Base-by-base conservation (phyloP, 1,140 invertebrate genomes). In the Rhagoletis zephyria region DNA sequence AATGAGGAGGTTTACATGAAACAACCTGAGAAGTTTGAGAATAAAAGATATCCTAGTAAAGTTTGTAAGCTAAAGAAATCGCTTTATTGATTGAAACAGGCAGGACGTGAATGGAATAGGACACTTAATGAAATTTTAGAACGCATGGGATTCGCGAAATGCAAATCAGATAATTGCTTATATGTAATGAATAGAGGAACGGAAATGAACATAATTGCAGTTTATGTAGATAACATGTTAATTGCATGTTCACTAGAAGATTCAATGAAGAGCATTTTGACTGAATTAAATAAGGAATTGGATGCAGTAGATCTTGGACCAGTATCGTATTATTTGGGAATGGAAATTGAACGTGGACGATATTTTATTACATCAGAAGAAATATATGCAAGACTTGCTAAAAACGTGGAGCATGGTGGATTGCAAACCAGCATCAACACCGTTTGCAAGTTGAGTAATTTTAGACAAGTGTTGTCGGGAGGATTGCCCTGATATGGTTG, bases 11-110 rank as follows among this genome's bases (percentile, higher is more conserved):
- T 30, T 30, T 30, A 30, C 30, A 30, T 30, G 30, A 30, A 30
- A 30, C 30, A 30, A 30, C 93, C 93, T 60, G 88, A 89, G 74
- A 91, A 90, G 19, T 91, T 90, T 51, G 87, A 90, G 42, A 88
- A 90, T 92, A 19, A 61, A 56, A 81, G 10, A 10, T 7, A 67
- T 19, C 51, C 61, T 3, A 59, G 87, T 6, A 85, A 63, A 87
- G 91, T 93, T 45, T 93, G 89, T 87, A 87, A 88, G 86, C 67
- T 92, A 2, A 90, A 89, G 7, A 90, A 89, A 87, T 90, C 92
- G 30, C 63, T 93, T n/a, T 92, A 93, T 88, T 90, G 91, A 19
- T 86, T 93, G 2, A 92, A 92, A 87, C 92, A 92, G 89, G 89
- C 90, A 1, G 88, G 89, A 5, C 87, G 90, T 40, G 89, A 89